Evolutionary conservation across 1,140 invertebrate species (phyloP).

Genomic region (Uloborus diversus): DNA sequence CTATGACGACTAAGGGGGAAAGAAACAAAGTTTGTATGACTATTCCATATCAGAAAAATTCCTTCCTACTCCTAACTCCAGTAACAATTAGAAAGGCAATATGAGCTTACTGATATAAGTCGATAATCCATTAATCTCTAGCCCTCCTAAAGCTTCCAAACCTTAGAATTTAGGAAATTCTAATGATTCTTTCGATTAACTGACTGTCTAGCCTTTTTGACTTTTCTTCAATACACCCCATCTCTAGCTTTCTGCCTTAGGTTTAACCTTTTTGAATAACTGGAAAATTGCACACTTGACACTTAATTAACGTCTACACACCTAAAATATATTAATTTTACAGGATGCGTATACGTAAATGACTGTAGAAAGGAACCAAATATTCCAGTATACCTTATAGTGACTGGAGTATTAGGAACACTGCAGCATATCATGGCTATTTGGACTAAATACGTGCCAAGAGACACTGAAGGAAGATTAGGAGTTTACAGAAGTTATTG

Average conservation of each 20-base stretch:
- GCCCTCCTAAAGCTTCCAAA: too few species aligned
- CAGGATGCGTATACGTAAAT: slow-evolving; percentile 20
- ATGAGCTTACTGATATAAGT: too few species aligned
- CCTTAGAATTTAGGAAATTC: not conserved
- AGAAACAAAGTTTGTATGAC: too few species aligned
- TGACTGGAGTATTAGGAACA: slow-evolving; percentile 37
- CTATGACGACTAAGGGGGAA: too few species aligned
- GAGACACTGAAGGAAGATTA: not conserved
- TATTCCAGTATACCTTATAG: slow-evolving; percentile 35
- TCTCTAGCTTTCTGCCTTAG: too few species aligned
- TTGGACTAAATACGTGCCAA: slow-evolving; percentile 34
- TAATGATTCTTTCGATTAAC: not conserved
- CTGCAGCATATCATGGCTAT: slow-evolving; percentile 36
- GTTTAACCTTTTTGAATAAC: not conserved
- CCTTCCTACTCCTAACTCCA: too few species aligned
- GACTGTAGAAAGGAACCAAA: slow-evolving; percentile 44
- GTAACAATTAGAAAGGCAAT: too few species aligned
- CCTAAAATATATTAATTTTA: not conserved
- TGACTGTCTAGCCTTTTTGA: not conserved
- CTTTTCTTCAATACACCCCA: too few species aligned
- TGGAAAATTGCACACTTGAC: not conserved
- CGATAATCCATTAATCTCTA: too few species aligned
- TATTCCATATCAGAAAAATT: too few species aligned
- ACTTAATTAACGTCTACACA: not conserved
- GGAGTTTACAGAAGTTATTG: slow-evolving; percentile 3